A percentile compares a stretch with the other conserved stretches of the same genome.
Conservation (phyloP, 2,888 invertebrate species). For the Pseudanteris insignis region DNA sequence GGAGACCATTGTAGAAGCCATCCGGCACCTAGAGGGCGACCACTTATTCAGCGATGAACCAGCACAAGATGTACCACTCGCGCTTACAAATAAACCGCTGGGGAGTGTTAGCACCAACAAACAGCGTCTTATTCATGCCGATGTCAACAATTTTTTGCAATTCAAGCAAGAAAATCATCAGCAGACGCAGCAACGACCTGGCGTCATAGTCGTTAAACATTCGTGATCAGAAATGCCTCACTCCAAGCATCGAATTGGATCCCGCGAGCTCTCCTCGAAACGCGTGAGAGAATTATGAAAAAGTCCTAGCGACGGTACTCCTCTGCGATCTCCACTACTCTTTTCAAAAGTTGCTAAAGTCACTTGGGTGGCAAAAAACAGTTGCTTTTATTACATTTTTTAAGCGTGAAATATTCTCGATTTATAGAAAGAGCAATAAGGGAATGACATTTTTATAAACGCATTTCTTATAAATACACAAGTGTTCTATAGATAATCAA, state of each 20-base stretch:
- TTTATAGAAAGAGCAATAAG: too few relatives aligned
- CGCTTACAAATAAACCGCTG: conserved; percentile 62
- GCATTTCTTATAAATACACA: too few relatives aligned
- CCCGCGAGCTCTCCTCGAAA: conserved; percentile 34
- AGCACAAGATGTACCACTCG: conserved; percentile 62
- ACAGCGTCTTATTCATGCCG: conserved; percentile 68
- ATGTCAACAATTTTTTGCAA: conserved; percentile 73
- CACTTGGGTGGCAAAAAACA: too few relatives aligned
- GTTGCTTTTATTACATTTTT: too few relatives aligned
- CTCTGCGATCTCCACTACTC: too few relatives aligned
- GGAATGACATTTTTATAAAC: too few relatives aligned
- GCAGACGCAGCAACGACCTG: conserved; percentile 77
- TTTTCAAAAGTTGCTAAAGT: too few relatives aligned
- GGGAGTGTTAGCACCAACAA: conserved; percentile 67
- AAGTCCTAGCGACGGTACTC: too few relatives aligned
- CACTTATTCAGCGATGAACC: conserved; percentile 87
- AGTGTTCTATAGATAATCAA: too few relatives aligned
- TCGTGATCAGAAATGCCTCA: conserved; percentile 66
- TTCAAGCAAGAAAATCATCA: conserved; percentile 66
- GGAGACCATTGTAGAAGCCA: conserved; percentile 98
- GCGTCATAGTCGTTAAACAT: conserved; percentile 91
- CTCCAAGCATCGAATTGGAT: conserved; percentile 49
- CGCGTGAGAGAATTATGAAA: conserved; percentile 6
- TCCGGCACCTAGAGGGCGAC: conserved; percentile 96
- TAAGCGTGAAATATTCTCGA: too few relatives aligned